Percentiles rank a stretch among this genome's conserved stretches.
Conservation (phyloP, 2,797 vertebrate species). For the Eulemur albifrons region DNA sequence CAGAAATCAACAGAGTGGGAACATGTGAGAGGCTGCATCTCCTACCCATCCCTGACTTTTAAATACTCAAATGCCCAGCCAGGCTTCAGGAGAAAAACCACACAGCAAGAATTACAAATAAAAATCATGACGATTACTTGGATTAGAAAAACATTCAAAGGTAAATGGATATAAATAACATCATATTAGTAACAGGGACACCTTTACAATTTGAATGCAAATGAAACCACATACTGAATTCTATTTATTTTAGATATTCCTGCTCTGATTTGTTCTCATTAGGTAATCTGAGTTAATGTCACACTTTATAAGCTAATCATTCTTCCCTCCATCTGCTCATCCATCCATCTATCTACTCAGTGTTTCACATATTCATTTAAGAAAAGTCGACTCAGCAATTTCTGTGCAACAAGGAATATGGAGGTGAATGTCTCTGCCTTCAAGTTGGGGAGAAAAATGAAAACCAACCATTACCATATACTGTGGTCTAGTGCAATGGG, state of each 20-base stretch:
- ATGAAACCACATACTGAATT: background rate
- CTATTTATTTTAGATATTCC: background rate
- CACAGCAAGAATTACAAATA: background rate
- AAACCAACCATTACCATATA: background rate
- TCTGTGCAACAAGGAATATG: constrained; percentile 8
- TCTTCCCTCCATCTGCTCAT: background rate
- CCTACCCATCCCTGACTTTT: background rate
- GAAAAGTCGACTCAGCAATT: background rate
- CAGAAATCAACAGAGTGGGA: constrained; percentile 21
- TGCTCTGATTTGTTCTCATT: constrained; percentile 1
- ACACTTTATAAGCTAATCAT: background rate
- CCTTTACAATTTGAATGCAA: background rate
- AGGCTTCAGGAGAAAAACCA: constrained; percentile 40
- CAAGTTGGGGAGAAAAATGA: background rate
- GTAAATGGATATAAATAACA: constrained; percentile 48
- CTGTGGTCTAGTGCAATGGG: background rate
- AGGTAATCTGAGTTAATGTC: background rate
- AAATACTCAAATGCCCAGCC: background rate
- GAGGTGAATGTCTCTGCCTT: background rate
- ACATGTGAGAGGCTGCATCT: background rate
- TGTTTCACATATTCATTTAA: background rate
- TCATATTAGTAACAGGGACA: background rate
- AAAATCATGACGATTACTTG: constrained; percentile 15
- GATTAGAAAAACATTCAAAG: constrained; percentile 30
- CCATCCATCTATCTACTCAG: background rate